Evolutionary conservation across 2,888 invertebrate genomes (phyloP).

Genomic region (Reticulitermes lucifugus): DNA sequence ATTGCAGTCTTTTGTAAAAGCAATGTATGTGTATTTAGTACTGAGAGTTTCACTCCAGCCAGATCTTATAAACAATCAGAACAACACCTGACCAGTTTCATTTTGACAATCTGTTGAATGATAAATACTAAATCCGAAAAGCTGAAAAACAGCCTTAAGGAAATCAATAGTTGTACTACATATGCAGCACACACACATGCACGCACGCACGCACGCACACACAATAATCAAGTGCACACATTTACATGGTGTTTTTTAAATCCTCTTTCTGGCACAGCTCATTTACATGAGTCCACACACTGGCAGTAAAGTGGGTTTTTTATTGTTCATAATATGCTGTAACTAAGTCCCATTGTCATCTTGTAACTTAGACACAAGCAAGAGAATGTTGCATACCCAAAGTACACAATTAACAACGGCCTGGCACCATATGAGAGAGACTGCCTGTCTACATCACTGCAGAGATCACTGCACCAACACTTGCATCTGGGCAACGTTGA

Average conservation of each 20-base stretch:
- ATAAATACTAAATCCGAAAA: neutral
- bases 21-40: neutral
- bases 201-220: neutral
- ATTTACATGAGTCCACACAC: neutral
- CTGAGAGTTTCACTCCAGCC: neutral
- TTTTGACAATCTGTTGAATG: neutral
- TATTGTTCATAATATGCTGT: neutral
- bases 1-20: neutral
- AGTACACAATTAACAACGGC: neutral
- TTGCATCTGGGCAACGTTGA: neutral
- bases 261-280: neutral
- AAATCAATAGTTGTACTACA: neutral
- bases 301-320: constrained; percentile 3
- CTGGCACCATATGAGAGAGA: neutral
- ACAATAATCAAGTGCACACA: constrained; percentile 1
- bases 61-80: neutral
- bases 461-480: neutral
- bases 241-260: neutral
- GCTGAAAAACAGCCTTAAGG: neutral
- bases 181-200: neutral
- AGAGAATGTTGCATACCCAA: neutral
- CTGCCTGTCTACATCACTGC: neutral
- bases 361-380: neutral
- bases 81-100: neutral
- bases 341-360: neutral